Percentiles rank a stretch among this genome's conserved stretches.
Conservation (phyloP, 1,140 invertebrate genomes). For the Bombus sylvicola region DNA sequence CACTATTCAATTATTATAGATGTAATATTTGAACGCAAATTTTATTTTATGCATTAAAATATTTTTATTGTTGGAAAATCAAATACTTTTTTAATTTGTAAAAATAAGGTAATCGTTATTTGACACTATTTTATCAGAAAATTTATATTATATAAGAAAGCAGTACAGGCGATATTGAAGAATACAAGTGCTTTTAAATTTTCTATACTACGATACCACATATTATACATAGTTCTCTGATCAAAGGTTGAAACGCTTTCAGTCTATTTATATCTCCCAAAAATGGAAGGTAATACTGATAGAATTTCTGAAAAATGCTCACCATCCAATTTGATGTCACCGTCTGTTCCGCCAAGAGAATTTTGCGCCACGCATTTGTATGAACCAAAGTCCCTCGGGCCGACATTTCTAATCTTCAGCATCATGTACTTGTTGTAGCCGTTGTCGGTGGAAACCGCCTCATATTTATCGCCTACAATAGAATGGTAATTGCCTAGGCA, state of each 20-base stretch:
- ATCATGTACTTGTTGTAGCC: conserved; percentile 95
- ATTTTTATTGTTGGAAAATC: too few relatives aligned
- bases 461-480: conserved; percentile 92
- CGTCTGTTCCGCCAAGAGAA: conserved; percentile 95
- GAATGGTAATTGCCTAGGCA: conserved; percentile 78
- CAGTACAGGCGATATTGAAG: neutral
- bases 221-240: neutral
- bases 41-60: too few relatives aligned
- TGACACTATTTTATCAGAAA: neutral
- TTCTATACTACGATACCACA: neutral
- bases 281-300: neutral
- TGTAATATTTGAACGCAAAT: too few relatives aligned
- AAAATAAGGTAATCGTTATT: too few relatives aligned
- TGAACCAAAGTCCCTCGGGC: conserved; percentile 91
- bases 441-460: conserved; percentile 89
- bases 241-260: neutral
- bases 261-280: neutral
- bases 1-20: too few relatives aligned
- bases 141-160: neutral
- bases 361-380: conserved; percentile 98
- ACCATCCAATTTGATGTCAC: conserved; percentile 96
- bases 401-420: conserved; percentile 92
- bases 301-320: conserved; percentile 70
- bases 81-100: too few relatives aligned
- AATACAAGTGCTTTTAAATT: neutral